phyloP scores from a whole-genome alignment of 2,797 vertebrate species.

The Phalanger gymnotis region DNA sequence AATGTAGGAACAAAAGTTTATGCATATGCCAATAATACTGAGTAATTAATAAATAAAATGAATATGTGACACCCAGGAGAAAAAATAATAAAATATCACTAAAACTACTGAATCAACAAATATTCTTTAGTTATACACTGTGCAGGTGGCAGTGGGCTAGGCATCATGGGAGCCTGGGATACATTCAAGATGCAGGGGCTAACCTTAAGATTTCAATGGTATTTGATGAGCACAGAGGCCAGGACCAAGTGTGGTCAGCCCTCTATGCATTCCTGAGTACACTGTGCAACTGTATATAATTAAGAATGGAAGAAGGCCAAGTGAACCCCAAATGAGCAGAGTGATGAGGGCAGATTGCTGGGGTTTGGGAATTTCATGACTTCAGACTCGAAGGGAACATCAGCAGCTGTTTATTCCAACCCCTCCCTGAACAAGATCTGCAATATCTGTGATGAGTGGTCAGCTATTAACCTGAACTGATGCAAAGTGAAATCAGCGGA shows the following conservation, averaged over 20 bases:
- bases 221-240: not conserved
- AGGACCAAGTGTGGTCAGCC: no score
- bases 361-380: not conserved
- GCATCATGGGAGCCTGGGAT: not conserved
- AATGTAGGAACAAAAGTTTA: slow-evolving; percentile 28
- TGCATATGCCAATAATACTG: not conserved
- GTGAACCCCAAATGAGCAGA: not conserved
- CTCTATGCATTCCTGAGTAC: not conserved
- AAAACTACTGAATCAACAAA: not conserved
- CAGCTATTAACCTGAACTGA: not conserved
- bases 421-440: not conserved
- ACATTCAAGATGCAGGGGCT: not conserved
- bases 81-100: not conserved
- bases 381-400: not conserved
- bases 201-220: not conserved
- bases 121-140: not conserved
- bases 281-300: not conserved
- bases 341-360: not conserved
- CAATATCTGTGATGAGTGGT: not conserved
- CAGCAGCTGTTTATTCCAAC: not conserved
- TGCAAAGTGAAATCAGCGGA: not conserved
- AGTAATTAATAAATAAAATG: not conserved
- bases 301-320: not conserved
- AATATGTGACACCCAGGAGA: not conserved
- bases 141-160: not conserved